Base-by-base conservation (phyloP, 1,140 invertebrate genomes). In the Nomia melanderi region DNA sequence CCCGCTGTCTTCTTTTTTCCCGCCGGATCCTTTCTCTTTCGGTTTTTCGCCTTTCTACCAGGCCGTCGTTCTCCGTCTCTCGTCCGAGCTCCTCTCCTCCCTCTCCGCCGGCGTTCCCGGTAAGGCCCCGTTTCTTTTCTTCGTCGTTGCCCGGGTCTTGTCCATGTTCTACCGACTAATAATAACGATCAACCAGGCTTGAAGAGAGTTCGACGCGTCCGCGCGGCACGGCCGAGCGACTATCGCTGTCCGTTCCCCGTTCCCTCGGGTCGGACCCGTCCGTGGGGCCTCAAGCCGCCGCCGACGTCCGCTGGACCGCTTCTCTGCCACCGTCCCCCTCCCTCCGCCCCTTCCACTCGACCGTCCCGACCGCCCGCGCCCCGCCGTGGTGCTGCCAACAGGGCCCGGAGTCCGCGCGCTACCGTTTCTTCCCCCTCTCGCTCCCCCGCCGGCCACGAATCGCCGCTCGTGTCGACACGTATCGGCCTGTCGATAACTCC, bases 111-210 rank as follows among this genome's bases (percentile, higher is more conserved):
- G 8, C 31, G 47, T 4, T 33, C 8, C 29, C 1, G 2, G 12
- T 20, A 44, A 14, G 20, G 41, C 41, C 2, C 56, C 54, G 14
- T 56, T 62, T n/a, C 17, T 62, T 62, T 39, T 62, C 59, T 33
- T 62, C 23, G 59, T n/a, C 14, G 11, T 60, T 62, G 53, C 1
- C 33, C 72, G 25, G n/a, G 27, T 64, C 50, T 60, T 64, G 71
- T 60, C 33, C 63, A 67, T 72, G 69, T 74, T 67, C 59, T 36
- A 36, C 20, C 62, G 78, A 47, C 71, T 74, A 57, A 29, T 56
- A 83, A 83, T 82, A 83, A 85, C 83, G 69, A 85, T 69, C 81
- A 71, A 71, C 78, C 72, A 71, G 62, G 64, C 78, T 70, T 77
- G 83, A 79, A 81, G 72, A 57, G 70, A 57, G 39, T 29, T 50